Evolutionary conservation across 2,888 invertebrate species (phyloP).

Genomic region (Mesoligia furuncula): DNA sequence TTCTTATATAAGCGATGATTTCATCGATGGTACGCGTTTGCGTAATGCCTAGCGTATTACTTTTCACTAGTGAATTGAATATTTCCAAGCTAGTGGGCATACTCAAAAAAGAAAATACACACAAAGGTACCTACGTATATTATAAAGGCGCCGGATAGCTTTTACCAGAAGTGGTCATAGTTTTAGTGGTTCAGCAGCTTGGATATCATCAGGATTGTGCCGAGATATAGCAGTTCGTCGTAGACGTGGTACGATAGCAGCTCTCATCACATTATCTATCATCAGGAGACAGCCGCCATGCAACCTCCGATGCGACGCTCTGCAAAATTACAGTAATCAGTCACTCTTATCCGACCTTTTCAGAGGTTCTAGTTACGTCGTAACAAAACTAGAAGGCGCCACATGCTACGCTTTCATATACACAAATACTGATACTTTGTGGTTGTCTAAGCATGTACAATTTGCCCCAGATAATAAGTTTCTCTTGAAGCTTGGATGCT

Average conservation of each 20-base stretch:
- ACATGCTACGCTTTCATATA: neutral
- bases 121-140: neutral
- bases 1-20: neutral
- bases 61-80: neutral
- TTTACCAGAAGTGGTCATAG: no score
- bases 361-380: neutral
- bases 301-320: neutral
- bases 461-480: slow-evolving; percentile 12
- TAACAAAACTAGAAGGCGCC: neutral
- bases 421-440: neutral
- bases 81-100: neutral
- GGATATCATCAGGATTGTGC: neutral
- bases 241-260: neutral
- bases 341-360: neutral
- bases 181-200: neutral
- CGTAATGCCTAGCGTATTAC: neutral
- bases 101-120: neutral
- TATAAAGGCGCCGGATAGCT: neutral
- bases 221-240: neutral
- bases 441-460: slow-evolving; percentile 3
- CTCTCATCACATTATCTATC: neutral
- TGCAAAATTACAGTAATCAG: neutral
- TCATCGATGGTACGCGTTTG: neutral
- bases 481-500: slow-evolving; percentile 16
- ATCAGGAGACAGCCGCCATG: neutral